Base-by-base conservation (phyloP, 1,140 invertebrate genomes). In the Aporrectodea caliginosa region DNA sequence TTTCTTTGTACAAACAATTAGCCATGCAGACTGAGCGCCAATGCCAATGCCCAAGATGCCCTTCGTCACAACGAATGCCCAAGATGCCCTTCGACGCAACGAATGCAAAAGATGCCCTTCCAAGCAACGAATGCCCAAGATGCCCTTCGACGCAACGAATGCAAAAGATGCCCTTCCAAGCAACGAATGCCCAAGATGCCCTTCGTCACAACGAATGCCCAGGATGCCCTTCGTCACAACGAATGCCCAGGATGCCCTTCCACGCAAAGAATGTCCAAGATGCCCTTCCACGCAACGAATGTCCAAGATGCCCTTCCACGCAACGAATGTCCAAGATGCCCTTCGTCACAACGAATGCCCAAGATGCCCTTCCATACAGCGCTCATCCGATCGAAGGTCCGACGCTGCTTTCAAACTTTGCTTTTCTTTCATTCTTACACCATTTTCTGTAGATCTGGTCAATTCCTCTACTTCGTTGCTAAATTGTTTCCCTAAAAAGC, bases 1-100 rank as follows among this genome's bases (percentile, higher is more conserved):
- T 58, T 58, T 58, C 43, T 58, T 58, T 58, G 43, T 58, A 58
- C 43, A 58, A 58, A 58, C 43, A 58, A 58, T 58, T 58, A 58
- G 43, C 22, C 22, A 58, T n/a, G n/a, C n/a, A n/a, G n/a, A n/a
- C n/a, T n/a, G n/a, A n/a, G n/a, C n/a, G n/a, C n/a, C n/a, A n/a
- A n/a, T n/a, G n/a, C n/a, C n/a, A n/a, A n/a, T 22, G 43, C 6
- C 43, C 43, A 58, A 22, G 22, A n/a, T n/a, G n/a, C n/a, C n/a
- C 43, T 6, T 58, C 6, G 43, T 6, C 6, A 58, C 43, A 58
- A 6, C 43, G 43, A 58, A 58, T 58, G 43, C 43, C 43, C 43
- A 58, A 22, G 43, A 22, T 22, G 43, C 6, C 43, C 43, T 58
- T 58, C 43, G 6, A 22, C 22, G 22, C 43, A 22, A 58, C 43